phyloP scores from a whole-genome alignment of 2,113 vertebrate genomes.

The Channa argus region DNA sequence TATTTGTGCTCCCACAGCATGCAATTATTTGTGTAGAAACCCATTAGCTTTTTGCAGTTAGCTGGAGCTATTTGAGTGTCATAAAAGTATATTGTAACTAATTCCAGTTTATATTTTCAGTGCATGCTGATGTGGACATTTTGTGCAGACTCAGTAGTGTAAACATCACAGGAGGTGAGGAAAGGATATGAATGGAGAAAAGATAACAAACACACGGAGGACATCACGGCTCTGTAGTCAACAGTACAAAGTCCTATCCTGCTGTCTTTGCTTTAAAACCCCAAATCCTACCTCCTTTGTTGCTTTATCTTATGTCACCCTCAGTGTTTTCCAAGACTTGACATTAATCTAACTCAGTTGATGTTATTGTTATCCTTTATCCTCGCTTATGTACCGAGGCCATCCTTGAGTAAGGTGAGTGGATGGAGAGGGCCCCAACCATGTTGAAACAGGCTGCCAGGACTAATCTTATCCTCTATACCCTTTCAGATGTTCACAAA shows the following conservation, averaged over 20 bases:
- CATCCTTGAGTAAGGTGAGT: slow-evolving; percentile 40
- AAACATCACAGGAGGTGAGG: slow-evolving; percentile 11
- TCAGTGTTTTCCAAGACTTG: slow-evolving; percentile 22
- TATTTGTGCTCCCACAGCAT: slow-evolving; percentile 31
- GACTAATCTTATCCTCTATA: slow-evolving; percentile 42
- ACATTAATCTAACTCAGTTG: slow-evolving; percentile 39
- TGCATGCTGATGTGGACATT: slow-evolving; percentile 3
- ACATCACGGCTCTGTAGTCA: neutral
- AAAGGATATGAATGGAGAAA: neutral
- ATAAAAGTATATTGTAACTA: slow-evolving; percentile 10
- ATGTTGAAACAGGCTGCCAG: neutral
- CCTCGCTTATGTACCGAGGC: slow-evolving; percentile 32
- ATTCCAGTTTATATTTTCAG: neutral
- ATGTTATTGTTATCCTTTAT: slow-evolving; percentile 45
- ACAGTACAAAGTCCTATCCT: slow-evolving; percentile 24
- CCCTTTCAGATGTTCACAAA: slow-evolving; percentile 97
- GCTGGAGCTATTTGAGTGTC: slow-evolving; percentile 1
- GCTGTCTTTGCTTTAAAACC: slow-evolving; percentile 23
- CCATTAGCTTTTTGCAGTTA: slow-evolving; percentile 33
- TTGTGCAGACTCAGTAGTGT: neutral
- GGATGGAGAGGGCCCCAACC: slow-evolving; percentile 7
- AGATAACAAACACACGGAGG: slow-evolving; percentile 25
- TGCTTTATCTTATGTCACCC: slow-evolving; percentile 23
- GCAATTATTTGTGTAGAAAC: slow-evolving; percentile 37
- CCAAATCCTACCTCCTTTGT: neutral